Conservation (phyloP, 2,888 invertebrate genomes). For the Mechanitis messenoides region DNA sequence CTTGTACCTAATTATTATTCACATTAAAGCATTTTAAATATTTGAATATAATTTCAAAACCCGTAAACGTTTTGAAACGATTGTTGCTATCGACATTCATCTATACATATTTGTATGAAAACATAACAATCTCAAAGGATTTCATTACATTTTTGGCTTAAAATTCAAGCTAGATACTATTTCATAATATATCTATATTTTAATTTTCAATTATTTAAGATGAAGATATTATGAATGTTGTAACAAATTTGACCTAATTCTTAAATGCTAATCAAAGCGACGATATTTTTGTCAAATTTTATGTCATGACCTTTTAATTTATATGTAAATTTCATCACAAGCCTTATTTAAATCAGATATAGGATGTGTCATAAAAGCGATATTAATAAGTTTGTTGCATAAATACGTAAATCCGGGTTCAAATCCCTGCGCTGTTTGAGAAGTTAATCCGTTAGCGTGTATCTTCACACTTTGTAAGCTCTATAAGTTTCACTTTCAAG, state of each 20-base stretch:
- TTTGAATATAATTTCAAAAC: too few relatives aligned
- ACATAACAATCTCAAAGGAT: too few relatives aligned
- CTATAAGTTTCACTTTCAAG: constrained; percentile 69
- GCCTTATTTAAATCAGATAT: background rate
- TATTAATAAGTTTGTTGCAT: constrained; percentile 56
- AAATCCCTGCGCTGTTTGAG: constrained; percentile 33
- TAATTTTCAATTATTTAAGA: background rate
- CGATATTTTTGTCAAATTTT: constrained; percentile 3
- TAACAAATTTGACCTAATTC: background rate
- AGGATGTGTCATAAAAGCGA: constrained; percentile 36
- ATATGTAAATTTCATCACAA: constrained; percentile 37
- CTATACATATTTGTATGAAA: too few relatives aligned
- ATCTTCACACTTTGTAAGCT: constrained; percentile 54
- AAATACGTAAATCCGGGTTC: constrained; percentile 46
- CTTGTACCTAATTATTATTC: background rate
- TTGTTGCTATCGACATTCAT: too few relatives aligned
- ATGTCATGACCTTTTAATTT: constrained; percentile 1
- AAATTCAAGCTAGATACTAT: too few relatives aligned
- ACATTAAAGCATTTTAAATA: too few relatives aligned
- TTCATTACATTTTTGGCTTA: too few relatives aligned
- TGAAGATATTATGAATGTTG: background rate
- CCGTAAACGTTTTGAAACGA: too few relatives aligned
- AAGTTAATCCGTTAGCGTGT: constrained; percentile 42
- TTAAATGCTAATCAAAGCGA: background rate
- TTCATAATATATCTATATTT: too few relatives aligned